Evolutionary conservation across 2,113 vertebrate species (phyloP), one percentile per base, ranked within the genome.

Genomic region (Jacana jacana): DNA sequence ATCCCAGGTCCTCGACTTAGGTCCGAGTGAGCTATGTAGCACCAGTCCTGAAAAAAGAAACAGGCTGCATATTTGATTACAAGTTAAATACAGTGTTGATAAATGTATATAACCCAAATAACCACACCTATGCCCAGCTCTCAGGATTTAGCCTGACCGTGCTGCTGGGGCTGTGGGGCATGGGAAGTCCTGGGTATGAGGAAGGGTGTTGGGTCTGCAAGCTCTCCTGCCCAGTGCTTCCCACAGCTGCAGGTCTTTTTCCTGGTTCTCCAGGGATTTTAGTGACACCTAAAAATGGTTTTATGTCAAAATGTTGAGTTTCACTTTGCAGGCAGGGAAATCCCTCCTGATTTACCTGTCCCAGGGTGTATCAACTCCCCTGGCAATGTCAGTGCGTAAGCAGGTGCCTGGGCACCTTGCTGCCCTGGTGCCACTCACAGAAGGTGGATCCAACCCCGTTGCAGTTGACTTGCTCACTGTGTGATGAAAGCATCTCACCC

Each of bases 381-480:
- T 17, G 51, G 66, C 13, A 7, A 9, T 4, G 18, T 15, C 7
- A 19, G 44, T 0, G 2, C 2, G 0, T 31, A 44, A 40, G 63
- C 71, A 82, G 80, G 70, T 78, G 82, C 66, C 1, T 4, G 61
- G 55, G 31, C 40, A 51, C 54, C 49, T 57, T 31, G 27, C n/a
- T 65, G 69, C 69, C 33, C 8, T 10, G 73, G 18, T 18, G 44
- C 30, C 9, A 0, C 68, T 22, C 3, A 0, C 57, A 37, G 66
- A 75, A 44, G 52, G 4, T 25, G 30, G 18, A 31, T 49, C 48
- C 33, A 63, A 58, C 8, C 22, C 60, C 42, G 13, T 3, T 42
- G 48, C 39, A 7, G 10, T 46, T 48, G 18, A 28, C 27, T 40
- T 3, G 0, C 13, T 54, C 8, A 0, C 22, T 6, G 8, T 17